These are phyloP conservation scores for Rynchops niger DNA, from an alignment of 2,113 vertebrate genomes.

Conservation along the genomic window DNA sequence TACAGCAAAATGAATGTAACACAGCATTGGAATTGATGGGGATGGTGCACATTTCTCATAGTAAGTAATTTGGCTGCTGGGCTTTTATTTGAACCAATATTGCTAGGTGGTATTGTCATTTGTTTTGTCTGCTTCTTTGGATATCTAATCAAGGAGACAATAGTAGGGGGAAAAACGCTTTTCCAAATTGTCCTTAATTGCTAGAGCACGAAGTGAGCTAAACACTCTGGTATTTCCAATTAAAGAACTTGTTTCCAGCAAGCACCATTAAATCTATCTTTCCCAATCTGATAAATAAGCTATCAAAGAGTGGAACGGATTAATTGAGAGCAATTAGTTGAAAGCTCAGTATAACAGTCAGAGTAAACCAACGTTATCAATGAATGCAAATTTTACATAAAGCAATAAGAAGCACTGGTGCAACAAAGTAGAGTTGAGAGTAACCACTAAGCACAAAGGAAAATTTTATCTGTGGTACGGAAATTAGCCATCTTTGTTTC, in stretches of 20 bases:
- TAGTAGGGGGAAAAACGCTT: conserved; percentile 78
- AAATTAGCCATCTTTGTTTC: background rate
- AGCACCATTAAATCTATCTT: conserved; percentile 84
- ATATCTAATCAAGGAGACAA: conserved; percentile 90
- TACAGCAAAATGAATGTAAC: conserved; percentile 73
- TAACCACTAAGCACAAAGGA: background rate
- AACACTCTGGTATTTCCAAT: conserved; percentile 83
- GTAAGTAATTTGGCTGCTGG: conserved; percentile 80
- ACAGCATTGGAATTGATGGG: conserved; percentile 75
- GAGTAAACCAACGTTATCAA: conserved; percentile 67
- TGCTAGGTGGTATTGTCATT: conserved; percentile 85
- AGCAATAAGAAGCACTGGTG: conserved; percentile 19
- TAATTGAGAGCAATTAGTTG: conserved; percentile 85
- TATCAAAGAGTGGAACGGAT: conserved; percentile 81
- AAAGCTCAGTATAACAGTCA: conserved; percentile 74
- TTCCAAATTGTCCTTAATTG: conserved; percentile 94
- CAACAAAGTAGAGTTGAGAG: conserved; percentile 10
- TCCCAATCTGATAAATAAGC: conserved; percentile 87
- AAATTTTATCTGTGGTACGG: background rate
- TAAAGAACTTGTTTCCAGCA: conserved; percentile 81
- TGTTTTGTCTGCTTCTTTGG: conserved; percentile 82
- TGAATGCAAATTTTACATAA: conserved; percentile 72
- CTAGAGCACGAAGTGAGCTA: conserved; percentile 77
- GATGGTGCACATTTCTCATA: conserved; percentile 76
- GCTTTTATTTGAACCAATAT: conserved; percentile 80